Evolutionary conservation across 35 echinoderm and acorn worm species (phyloP), one percentile per base, ranked within the genome.

Genomic region (Heliocidaris erythrogramma): DNA sequence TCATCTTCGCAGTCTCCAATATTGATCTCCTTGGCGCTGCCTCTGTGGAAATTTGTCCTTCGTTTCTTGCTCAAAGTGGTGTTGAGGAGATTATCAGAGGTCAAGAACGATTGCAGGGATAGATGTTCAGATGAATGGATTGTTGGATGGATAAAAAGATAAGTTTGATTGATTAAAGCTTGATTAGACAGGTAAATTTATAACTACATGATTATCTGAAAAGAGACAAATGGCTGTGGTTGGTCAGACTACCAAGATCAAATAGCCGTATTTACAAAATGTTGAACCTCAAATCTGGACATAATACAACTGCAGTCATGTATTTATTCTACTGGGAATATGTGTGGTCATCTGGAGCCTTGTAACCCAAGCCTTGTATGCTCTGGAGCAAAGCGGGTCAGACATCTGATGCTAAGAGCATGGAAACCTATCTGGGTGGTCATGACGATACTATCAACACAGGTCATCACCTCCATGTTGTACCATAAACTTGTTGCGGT

Each of bases 401-500:
- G 27, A 78, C 21, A 78, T 78, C 65, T 78, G 21, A 78, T n/a
- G 27, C 65, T 78, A 24, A n/a, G 27, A 78, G 65, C 65, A 78
- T 78, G 65, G 65, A 78, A 78, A 27, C 65, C 65, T 78, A 27
- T 78, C 18, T 78, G 65, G 65, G 65, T 78, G 65, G 65, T 78
- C 65, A 78, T 78, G 65, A 7, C 65, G 65, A 78, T 78, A 78
- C 65, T n/a, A 78, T 78, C 65, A 78, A 78, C 65, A 78, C 65
- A 78, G 65, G 65, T 78, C 65, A 78, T 78, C 65, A 78, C 21
- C 65, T 78, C 18, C 65, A 78, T 56, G 65, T 78, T 78, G 65
- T 78, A 78, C 65, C 21, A 78, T 78, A 78, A 78, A 78, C 65
- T 78, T 78, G 65, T 78, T 78, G 65, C 65, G 65, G 65, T 27